Evolutionary conservation across 2,888 invertebrate genomes (phyloP), one percentile per base, ranked within the genome.

Genomic region (Crematogaster levior): DNA sequence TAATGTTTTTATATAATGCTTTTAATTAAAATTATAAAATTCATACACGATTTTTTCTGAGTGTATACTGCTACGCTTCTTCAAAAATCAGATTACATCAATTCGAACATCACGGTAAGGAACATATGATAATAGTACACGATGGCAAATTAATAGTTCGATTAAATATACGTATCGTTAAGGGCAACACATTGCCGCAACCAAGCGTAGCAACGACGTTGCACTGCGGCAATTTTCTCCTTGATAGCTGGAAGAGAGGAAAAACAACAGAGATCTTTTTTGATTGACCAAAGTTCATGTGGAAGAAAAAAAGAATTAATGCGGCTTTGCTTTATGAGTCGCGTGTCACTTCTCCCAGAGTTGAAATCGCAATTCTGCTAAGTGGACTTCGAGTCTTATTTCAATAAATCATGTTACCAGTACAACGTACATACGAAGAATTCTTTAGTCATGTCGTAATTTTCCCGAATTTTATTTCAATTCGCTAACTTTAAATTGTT

Each of bases 121-220:
- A 15, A 82, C 60, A 53, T 80, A 63, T 48, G 82, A 84, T 85
- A 58, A 79, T 74, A 73, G 56, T 34, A n/a, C 9, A 7, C 43
- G 43, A 12, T 24, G 5, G 27, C 34, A 75, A 77, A 43, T 21
- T 30, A 80, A 80, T 72, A 80, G 79, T 92, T 92, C 92, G 91
- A 92, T 90, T 91, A 89, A 92, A 92, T 92, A 90, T 85, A 83
- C 72, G 74, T 85, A 91, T 92, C 75, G 92, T 91, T 90, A 89
- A 87, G 91, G 91, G 92, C 92, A 92, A 91, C 91, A 81, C 80
- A 75, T 66, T 61, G 21, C 18, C 37, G 21, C 60, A 66, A 51
- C n/a, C 40, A 30, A 75, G 61, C 60, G 37, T 34, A 48, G 43
- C 30, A 6, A 15, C 12, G 40, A 4, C 21, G 21, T 48, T 6